A percentile compares a stretch with the other conserved stretches of the same genome.
These are phyloP conservation scores for Gadopsis bispinosus DNA, from an alignment of 2,797 vertebrate genomes.

Conservation along the genomic window DNA sequence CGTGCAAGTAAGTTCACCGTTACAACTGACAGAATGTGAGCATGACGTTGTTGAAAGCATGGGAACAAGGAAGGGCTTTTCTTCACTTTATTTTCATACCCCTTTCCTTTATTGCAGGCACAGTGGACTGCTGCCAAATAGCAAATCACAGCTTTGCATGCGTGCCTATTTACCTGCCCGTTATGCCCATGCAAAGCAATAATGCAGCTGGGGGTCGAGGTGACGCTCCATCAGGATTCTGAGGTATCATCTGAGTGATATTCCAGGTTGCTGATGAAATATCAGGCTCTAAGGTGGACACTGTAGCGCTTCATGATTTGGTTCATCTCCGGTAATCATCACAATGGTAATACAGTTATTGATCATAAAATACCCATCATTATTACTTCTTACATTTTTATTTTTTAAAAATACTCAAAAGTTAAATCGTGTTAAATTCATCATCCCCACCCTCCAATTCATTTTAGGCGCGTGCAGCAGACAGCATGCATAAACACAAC, in stretches of 20 bases:
- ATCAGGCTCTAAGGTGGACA: neutral
- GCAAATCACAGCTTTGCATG: neutral
- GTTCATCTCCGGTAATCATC: neutral
- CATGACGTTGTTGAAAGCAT: neutral
- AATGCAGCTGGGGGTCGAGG: neutral
- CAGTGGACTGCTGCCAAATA: neutral
- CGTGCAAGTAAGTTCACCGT: neutral
- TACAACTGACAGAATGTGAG: neutral
- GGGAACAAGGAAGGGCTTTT: neutral
- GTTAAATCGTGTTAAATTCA: neutral
- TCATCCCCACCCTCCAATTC: too few relatives aligned
- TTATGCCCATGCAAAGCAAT: neutral
- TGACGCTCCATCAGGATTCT: neutral
- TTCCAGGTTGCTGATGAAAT: slow-evolving; percentile 6
- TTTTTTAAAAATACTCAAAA: neutral
- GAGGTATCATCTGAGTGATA: neutral
- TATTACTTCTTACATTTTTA: too few relatives aligned
- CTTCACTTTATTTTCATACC: neutral
- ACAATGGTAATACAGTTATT: neutral
- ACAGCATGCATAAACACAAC: neutral
- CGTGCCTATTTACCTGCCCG: neutral
- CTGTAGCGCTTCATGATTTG: neutral
- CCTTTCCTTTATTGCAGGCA: neutral
- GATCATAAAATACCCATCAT: neutral
- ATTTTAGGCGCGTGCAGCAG: neutral